These are phyloP conservation scores for Ranitomeya variabilis DNA, from an alignment of 2,113 vertebrate genomes.

Conservation along the genomic window DNA sequence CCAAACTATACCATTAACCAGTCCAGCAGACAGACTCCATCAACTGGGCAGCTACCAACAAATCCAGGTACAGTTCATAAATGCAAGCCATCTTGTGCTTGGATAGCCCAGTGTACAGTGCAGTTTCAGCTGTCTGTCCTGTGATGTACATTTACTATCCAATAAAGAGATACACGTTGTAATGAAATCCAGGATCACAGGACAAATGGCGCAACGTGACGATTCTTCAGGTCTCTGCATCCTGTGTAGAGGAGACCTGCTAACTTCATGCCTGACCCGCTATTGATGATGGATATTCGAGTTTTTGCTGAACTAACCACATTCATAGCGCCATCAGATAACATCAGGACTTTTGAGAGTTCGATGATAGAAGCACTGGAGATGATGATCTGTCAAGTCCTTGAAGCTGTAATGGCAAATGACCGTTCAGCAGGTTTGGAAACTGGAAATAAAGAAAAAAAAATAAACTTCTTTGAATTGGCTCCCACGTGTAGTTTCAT, in stretches of 20 bases:
- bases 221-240: too few species aligned
- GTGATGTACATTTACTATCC: not conserved
- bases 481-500: not conserved
- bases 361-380: constrained; percentile 86
- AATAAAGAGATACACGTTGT: not conserved
- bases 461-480: not conserved
- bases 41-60: not conserved
- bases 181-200: constrained; percentile 3
- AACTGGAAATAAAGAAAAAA: constrained; percentile 76
- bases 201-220: not conserved
- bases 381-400: constrained; percentile 88
- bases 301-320: constrained; percentile 54
- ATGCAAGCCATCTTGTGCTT: not conserved
- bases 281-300: not conserved
- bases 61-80: not conserved
- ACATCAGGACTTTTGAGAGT: constrained; percentile 89
- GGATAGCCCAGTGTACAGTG: not conserved
- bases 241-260: constrained; percentile 65
- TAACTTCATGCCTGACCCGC: not conserved
- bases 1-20: not conserved
- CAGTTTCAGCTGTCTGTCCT: not conserved
- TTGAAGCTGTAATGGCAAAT: constrained; percentile 88
- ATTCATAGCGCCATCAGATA: constrained; percentile 64
- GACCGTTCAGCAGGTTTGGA: constrained; percentile 90
- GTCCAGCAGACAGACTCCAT: not conserved